Evolutionary conservation across 2,888 invertebrate genomes (phyloP).

Genomic region (Ecliptopera silaceata): DNA sequence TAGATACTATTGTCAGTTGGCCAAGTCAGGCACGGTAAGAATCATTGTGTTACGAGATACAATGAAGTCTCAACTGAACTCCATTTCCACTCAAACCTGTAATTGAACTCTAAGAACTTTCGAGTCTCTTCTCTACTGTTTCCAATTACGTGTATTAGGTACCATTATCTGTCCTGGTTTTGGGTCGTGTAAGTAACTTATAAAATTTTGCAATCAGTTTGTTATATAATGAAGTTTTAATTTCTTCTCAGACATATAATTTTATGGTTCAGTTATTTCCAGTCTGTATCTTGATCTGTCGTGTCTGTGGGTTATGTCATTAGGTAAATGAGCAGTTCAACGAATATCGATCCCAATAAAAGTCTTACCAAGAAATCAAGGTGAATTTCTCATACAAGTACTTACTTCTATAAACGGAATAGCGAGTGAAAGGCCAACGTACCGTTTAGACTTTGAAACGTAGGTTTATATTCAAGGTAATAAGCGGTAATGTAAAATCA

Average conservation of each 20-base stretch:
- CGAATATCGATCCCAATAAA: too few species aligned
- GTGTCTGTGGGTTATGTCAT: too few species aligned
- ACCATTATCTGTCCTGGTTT: too few species aligned
- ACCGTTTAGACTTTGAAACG: constrained; percentile 29
- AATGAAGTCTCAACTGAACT: not conserved
- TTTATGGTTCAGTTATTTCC: not conserved
- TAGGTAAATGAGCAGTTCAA: too few species aligned
- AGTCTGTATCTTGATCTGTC: too few species aligned
- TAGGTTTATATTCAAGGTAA: constrained; percentile 47
- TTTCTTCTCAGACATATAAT: constrained; percentile 7
- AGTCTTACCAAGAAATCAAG: too few species aligned
- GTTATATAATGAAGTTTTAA: constrained; percentile 6
- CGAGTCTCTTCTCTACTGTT: too few species aligned
- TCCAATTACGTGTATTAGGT: not conserved
- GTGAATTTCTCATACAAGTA: constrained; percentile 11
- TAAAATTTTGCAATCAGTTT: too few species aligned
- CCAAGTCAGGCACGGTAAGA: not conserved
- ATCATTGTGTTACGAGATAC: not conserved
- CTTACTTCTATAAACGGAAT: not conserved
- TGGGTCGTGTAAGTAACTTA: too few species aligned
- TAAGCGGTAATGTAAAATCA: constrained; percentile 66
- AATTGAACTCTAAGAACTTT: not conserved
- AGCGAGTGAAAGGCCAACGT: constrained; percentile 24
- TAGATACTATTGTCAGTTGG: not conserved
- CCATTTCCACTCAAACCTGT: not conserved